A percentile compares a stretch with the other conserved stretches of the same genome.
Conservation (phyloP, 2,797 vertebrate species). For the Gambelia wislizenii region DNA sequence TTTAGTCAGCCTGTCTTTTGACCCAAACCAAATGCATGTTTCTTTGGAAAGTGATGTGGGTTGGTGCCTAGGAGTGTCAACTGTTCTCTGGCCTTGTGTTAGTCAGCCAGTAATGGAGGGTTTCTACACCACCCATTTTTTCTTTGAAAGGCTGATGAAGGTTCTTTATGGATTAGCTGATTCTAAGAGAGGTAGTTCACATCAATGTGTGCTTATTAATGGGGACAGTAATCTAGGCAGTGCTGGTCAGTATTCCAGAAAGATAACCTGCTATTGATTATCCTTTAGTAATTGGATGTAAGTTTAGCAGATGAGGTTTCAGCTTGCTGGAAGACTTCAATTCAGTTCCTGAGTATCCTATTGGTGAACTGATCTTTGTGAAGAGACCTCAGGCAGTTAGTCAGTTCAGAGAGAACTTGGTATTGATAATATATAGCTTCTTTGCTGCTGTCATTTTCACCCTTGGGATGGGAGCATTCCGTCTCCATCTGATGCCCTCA, state of each 20-base stretch:
- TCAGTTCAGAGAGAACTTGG: slow-evolving; percentile 58
- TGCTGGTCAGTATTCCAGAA: slow-evolving; percentile 49
- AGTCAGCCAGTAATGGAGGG: not conserved
- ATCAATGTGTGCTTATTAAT: slow-evolving; percentile 30
- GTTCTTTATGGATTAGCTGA: slow-evolving; percentile 37
- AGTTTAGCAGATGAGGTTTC: slow-evolving; percentile 75
- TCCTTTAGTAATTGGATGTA: slow-evolving; percentile 73
- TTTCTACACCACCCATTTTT: not conserved
- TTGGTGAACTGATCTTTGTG: slow-evolving; percentile 61
- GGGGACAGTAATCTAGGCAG: slow-evolving; percentile 33
- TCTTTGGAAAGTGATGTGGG: not conserved
- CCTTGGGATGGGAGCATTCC: slow-evolving; percentile 67
- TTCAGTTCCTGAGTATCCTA: slow-evolving; percentile 49
- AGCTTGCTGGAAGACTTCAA: slow-evolving; percentile 28
- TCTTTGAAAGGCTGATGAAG: slow-evolving; percentile 33
- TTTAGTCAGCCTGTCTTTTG: not conserved
- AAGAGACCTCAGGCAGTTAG: slow-evolving; percentile 72
- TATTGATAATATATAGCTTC: slow-evolving; percentile 67
- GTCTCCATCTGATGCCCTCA: slow-evolving; percentile 76
- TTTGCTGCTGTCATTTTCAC: slow-evolving; percentile 53
- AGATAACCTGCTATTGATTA: slow-evolving; percentile 68
- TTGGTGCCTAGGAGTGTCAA: not conserved
- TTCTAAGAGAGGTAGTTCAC: slow-evolving; percentile 30
- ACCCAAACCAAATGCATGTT: not conserved
- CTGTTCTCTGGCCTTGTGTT: not conserved